phyloP scores from a whole-genome alignment of 2,113 vertebrate genomes.

The Alethe diademata region DNA sequence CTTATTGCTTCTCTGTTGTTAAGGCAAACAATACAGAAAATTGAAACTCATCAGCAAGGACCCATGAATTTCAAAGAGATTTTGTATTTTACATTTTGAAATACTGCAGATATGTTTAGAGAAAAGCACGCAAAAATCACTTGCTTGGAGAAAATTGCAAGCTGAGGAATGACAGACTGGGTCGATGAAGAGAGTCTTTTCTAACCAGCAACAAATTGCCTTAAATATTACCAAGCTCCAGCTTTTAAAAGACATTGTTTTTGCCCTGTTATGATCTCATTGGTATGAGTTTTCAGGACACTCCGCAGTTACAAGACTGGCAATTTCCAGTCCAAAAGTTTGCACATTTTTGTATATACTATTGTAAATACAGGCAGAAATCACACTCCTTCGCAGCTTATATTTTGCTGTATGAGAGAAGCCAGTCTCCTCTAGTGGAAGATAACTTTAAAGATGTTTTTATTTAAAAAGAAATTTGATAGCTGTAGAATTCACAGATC shows the following conservation, averaged over 20 bases:
- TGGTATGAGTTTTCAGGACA: neutral
- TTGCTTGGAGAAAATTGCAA: neutral
- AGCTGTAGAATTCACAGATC: neutral
- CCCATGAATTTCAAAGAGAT: neutral
- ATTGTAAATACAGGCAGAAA: neutral
- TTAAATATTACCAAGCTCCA: neutral
- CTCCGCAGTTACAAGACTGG: neutral
- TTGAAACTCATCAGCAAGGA: neutral
- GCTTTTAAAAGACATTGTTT: neutral
- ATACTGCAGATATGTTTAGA: neutral
- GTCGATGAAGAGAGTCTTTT: neutral
- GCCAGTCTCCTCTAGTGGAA: neutral
- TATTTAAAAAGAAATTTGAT: neutral
- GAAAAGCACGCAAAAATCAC: neutral
- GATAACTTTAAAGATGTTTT: neutral
- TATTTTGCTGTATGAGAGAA: neutral
- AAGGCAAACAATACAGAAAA: neutral
- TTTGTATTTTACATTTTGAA: neutral
- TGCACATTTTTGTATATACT: neutral
- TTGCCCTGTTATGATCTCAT: neutral
- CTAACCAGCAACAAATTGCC: neutral
- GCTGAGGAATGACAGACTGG: neutral
- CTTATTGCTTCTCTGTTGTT: neutral
- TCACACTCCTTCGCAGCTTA: neutral
- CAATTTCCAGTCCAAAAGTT: neutral